These are phyloP conservation scores for Andrena camellia DNA, from an alignment of 2,888 invertebrate species.

Conservation along the genomic window DNA sequence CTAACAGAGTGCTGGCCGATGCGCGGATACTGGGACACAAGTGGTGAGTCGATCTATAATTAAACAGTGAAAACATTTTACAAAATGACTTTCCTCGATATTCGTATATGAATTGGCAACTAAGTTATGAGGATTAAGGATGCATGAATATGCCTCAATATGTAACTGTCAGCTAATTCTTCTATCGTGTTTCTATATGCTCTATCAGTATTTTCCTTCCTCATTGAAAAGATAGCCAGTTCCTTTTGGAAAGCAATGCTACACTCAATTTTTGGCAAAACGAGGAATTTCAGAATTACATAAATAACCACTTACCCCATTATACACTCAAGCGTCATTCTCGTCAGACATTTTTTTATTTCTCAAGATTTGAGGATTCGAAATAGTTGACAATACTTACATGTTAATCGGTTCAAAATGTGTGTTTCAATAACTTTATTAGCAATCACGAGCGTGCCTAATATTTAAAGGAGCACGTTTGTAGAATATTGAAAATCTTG, in stretches of 20 bases:
- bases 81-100: not conserved
- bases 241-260: not conserved
- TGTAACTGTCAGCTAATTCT: no score
- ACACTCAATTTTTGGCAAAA: not conserved
- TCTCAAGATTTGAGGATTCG: no score
- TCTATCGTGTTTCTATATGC: no score
- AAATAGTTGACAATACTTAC: no score
- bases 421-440: no score
- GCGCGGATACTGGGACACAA: conserved; percentile 80
- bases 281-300: not conserved
- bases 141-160: no score
- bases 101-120: not conserved
- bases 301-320: no score
- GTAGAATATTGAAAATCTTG: not conserved
- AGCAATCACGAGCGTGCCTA: no score
- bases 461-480: not conserved
- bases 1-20: conserved; percentile 82
- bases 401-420: no score
- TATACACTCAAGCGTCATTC: not conserved
- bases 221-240: no score
- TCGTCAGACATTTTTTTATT: not conserved
- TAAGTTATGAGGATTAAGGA: not conserved
- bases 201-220: no score
- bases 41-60: conserved; percentile 77
- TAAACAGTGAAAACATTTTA: conserved; percentile 1